phyloP scores from a whole-genome alignment of 1,140 invertebrate genomes.

The Carposina sasakii region DNA sequence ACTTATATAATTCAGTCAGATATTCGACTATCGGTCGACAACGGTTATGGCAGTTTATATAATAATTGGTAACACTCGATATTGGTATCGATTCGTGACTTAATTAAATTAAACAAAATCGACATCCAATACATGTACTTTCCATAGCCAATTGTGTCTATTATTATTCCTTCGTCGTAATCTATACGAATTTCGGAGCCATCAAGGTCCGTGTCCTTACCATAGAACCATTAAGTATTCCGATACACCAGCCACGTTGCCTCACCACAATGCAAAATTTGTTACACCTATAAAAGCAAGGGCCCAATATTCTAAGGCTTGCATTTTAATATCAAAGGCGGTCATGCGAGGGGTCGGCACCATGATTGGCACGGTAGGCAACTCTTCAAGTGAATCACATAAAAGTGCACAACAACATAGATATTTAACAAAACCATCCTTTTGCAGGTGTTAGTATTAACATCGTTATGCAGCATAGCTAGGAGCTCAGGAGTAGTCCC shows the following conservation, averaged over 20 bases:
- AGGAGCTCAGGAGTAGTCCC: conserved; percentile 32
- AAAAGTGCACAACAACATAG: neutral
- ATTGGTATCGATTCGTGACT: too few relatives aligned
- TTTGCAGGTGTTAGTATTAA: conserved; percentile 47
- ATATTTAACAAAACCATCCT: conserved; percentile 6
- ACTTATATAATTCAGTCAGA: too few relatives aligned
- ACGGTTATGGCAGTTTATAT: conserved; percentile 8
- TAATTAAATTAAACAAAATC: too few relatives aligned
- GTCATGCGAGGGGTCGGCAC: conserved; percentile 34
- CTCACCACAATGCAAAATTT: conserved; percentile 68
- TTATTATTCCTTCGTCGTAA: conserved; percentile 63
- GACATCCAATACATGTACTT: too few relatives aligned
- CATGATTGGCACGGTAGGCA: conserved; percentile 60
- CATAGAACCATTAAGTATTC: conserved; percentile 68
- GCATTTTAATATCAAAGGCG: conserved; percentile 58
- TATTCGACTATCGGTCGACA: too few relatives aligned
- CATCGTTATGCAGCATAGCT: conserved; percentile 31
- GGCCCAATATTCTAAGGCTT: conserved; percentile 51
- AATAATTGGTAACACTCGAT: too few relatives aligned
- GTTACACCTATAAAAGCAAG: conserved; percentile 68
- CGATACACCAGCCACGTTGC: conserved; percentile 53
- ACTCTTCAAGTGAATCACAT: conserved; percentile 6
- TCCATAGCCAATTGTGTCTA: conserved; percentile 47
- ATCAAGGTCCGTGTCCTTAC: conserved; percentile 67
- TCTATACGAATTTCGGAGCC: conserved; percentile 67